phyloP scores from a whole-genome alignment of 2,888 invertebrate genomes.

The Dysmachus trigonus region DNA sequence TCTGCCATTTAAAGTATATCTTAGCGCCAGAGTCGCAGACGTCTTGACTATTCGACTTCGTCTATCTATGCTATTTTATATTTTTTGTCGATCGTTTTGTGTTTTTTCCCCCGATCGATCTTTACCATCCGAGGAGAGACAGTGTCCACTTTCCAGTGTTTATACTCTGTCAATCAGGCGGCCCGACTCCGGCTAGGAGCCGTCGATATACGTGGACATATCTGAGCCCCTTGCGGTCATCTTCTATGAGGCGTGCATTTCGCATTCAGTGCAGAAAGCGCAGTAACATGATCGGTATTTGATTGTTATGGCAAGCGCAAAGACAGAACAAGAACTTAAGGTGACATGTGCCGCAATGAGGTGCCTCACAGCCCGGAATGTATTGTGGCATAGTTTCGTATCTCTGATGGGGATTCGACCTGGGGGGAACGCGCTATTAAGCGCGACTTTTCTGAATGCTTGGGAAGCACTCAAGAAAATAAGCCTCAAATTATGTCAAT shows the following conservation, averaged over 20 bases:
- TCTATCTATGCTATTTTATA: neutral
- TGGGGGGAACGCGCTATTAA: constrained; percentile 29
- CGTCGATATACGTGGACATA: constrained; percentile 2
- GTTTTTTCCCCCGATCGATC: neutral
- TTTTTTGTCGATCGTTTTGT: neutral
- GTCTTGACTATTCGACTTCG: constrained; percentile 24
- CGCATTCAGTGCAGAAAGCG: constrained; percentile 44
- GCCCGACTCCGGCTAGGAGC: neutral
- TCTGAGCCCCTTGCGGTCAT: constrained; percentile 41
- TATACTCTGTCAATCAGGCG: constrained; percentile 40
- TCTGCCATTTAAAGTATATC: constrained; percentile 28
- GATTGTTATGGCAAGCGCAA: constrained; percentile 51
- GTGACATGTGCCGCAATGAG: constrained; percentile 53
- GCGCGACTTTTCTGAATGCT: constrained; percentile 12
- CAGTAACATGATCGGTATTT: constrained; percentile 53
- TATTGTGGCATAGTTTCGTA: constrained; percentile 44
- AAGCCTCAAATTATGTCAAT: constrained; percentile 38
- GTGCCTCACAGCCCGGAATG: constrained; percentile 33
- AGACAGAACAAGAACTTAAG: constrained; percentile 50
- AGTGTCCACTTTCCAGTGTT: constrained; percentile 39
- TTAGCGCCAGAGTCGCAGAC: constrained; percentile 34
- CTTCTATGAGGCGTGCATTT: constrained; percentile 42
- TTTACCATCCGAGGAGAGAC: constrained; percentile 38
- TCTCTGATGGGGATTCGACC: constrained; percentile 32
- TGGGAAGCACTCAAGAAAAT: constrained; percentile 37